Conservation (phyloP, 2,888 invertebrate genomes). For the Dasysyrphus tricinctus region DNA sequence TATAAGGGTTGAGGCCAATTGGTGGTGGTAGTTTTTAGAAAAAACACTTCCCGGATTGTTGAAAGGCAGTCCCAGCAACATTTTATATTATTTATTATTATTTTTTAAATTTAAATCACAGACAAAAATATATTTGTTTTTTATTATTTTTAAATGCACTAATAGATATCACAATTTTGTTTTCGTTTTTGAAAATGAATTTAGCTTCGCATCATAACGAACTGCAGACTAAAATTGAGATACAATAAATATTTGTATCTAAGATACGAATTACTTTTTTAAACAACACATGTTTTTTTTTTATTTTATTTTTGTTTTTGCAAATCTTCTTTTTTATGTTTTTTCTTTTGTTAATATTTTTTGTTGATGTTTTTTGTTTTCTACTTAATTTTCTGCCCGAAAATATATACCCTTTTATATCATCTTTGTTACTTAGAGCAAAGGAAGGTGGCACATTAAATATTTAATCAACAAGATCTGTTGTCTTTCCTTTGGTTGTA, state of each 20-base stretch:
- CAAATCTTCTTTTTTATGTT: background rate
- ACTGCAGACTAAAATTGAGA: slow-evolving; percentile 28
- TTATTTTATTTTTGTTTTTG: background rate
- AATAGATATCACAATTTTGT: slow-evolving; percentile 6
- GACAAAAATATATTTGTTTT: slow-evolving; percentile 12
- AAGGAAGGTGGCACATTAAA: background rate
- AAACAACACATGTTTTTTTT: slow-evolving; percentile 12
- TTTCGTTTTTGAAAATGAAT: slow-evolving; percentile 1
- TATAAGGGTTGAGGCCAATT: slow-evolving; percentile 36
- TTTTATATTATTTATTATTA: slow-evolving; percentile 16
- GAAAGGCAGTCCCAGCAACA: slow-evolving; percentile 18
- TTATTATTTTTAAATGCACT: slow-evolving; percentile 22
- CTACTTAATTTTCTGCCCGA: background rate
- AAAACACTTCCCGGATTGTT: slow-evolving; percentile 37
- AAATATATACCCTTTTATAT: slow-evolving; percentile 13
- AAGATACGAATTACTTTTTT: slow-evolving; percentile 24
- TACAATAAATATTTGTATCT: slow-evolving; percentile 19
- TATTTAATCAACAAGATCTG: background rate
- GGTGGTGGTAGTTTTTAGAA: slow-evolving; percentile 37
- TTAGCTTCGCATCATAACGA: slow-evolving; percentile 45
- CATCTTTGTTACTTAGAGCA: background rate
- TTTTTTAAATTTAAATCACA: slow-evolving; percentile 22
- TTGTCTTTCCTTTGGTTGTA: background rate
- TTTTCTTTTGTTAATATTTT: slow-evolving; percentile 16
- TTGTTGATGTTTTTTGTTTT: slow-evolving; percentile 1